A percentile compares a stretch with the other conserved stretches of the same genome.
These are phyloP conservation scores for Oncorhynchus kisutch DNA, from an alignment of 2,113 vertebrate species.

Conservation along the genomic window DNA sequence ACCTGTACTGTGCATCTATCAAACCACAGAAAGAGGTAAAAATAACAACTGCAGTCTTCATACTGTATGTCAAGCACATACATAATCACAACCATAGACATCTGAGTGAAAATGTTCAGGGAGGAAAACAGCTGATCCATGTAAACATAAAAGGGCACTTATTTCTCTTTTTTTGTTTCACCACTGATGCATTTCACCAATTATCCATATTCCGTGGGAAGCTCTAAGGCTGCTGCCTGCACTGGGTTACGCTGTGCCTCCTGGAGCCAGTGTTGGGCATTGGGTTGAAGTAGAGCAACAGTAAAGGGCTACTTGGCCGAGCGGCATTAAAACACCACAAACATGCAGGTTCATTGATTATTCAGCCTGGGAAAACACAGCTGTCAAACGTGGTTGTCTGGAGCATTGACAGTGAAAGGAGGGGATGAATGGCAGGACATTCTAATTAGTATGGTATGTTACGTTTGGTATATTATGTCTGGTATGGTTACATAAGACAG, in stretches of 20 bases:
- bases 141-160: constrained; percentile 16
- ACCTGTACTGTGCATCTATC: background rate
- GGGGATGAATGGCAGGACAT: no score
- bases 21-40: background rate
- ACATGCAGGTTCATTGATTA: constrained; percentile 17
- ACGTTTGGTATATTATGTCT: no score
- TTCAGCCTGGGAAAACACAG: no score
- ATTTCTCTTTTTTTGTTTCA: constrained; percentile 6
- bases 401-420: no score
- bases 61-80: background rate
- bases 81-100: constrained; percentile 6
- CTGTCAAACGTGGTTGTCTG: no score
- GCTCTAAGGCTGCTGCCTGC: constrained; percentile 5
- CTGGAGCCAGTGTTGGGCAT: background rate
- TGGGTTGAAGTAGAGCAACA: background rate
- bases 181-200: constrained; percentile 27
- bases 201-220: constrained; percentile 32
- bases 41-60: no score
- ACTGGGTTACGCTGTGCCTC: no score
- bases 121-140: constrained; percentile 41
- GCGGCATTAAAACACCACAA: constrained; percentile 39
- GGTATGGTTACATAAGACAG: no score
- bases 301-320: background rate
- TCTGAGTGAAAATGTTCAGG: constrained; percentile 17
- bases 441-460: background rate